Base-by-base conservation (phyloP, 2,797 vertebrate genomes). In the Macropus fuliginosus region DNA sequence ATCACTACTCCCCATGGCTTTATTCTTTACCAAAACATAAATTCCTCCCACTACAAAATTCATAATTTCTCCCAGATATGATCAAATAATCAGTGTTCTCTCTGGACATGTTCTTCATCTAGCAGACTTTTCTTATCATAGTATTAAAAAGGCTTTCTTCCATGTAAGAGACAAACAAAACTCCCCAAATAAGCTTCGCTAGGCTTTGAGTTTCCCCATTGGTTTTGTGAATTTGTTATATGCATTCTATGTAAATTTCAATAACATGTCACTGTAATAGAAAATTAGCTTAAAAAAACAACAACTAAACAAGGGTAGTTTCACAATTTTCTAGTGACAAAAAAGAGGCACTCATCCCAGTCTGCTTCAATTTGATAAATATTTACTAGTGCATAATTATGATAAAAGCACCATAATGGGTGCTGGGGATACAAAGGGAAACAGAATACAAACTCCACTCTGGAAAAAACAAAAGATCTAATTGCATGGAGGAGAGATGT, bases 241-340 rank as follows among this genome's bases (percentile, higher is more conserved):
- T 90, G 52, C 56, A 8, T 93, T 91, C 55, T 34, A 50, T 24
- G 24, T 62, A 31, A 21, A 90, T 90, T 93, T 95, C 54, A 55
- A 55, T 55, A 66, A 28, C 24, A 3, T n/a, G 52, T 89, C 34
- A 55, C 46, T 74, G 3, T 93, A 57, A 91, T 14, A 54, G 91
- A 56, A 91, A 55, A n/a, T 62, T 92, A 94, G 93, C 56, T 13
- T 92, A 81, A 46, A 50, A 62, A 56, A 92, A 54, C 52, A 29
- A 90, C 31, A 24, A 90, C 31, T 10, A 29, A 11, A 91, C 90
- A 40, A 94, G 14, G 40, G 13, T 54, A 21, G 13, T 24, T 90
- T 89, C 8, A 10, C 66, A 56, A 31, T 52, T 66, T 94, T 6
- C 90, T 54, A 66, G 4, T 27, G 3, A 46, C 31, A 87, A 62